A percentile compares a stretch with the other conserved stretches of the same genome.
Conservation (phyloP, 2,113 vertebrate species). For the Nibea albiflora region DNA sequence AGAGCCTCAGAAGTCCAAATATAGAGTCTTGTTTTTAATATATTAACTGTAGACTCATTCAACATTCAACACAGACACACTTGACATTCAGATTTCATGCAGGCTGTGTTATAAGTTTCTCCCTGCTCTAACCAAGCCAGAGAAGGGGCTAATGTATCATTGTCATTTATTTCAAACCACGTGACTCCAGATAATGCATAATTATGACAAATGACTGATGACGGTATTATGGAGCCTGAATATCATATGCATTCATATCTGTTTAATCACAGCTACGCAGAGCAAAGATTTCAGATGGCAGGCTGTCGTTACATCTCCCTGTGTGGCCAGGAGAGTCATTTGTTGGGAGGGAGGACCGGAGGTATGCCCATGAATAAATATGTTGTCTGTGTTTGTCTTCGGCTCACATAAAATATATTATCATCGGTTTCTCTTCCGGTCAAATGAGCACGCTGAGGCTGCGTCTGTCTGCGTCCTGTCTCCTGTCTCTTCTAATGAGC, state of each 20-base stretch:
- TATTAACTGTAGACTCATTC: background rate
- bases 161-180: slow-evolving; percentile 61
- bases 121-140: slow-evolving; percentile 24
- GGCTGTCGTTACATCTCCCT: slow-evolving; percentile 24
- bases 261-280: slow-evolving; percentile 67
- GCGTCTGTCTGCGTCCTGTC: slow-evolving; percentile 15
- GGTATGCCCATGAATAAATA: slow-evolving; percentile 71
- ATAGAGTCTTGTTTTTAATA: background rate
- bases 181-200: slow-evolving; percentile 63
- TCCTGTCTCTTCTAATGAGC: slow-evolving; percentile 52
- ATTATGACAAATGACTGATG: slow-evolving; percentile 80
- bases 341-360: slow-evolving; percentile 4
- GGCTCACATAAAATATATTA: slow-evolving; percentile 53
- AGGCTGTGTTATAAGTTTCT: slow-evolving; percentile 6
- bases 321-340: slow-evolving; percentile 45
- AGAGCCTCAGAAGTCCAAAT: background rate
- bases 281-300: slow-evolving; percentile 41
- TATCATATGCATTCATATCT: slow-evolving; percentile 68
- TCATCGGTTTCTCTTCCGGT: slow-evolving; percentile 52
- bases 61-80: background rate
- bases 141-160: slow-evolving; percentile 62
- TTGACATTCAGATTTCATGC: slow-evolving; percentile 34
- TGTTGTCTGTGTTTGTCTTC: slow-evolving; percentile 51
- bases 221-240: slow-evolving; percentile 59
- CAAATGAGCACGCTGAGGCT: slow-evolving; percentile 36